Evolutionary conservation across 2,113 vertebrate species (phyloP), one percentile per base, ranked within the genome.

Genomic region (Podilymbus podiceps): DNA sequence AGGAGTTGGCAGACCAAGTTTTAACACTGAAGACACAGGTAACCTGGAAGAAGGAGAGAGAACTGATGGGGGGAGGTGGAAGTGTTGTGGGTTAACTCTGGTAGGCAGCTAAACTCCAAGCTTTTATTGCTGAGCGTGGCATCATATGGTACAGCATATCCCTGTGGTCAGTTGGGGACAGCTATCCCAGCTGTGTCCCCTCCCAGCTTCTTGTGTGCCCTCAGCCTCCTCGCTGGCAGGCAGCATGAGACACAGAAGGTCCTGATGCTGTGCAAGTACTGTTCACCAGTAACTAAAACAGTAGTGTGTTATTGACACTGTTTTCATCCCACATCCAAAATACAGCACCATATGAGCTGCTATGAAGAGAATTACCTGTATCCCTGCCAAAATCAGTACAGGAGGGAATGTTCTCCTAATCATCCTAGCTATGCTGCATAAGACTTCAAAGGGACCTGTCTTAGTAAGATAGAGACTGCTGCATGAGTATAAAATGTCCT

Each of bases 1-100:
- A 99, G 91, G 99, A 99, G 93, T 97, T 99, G 25, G 99, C 99
- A 10, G 99, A 99, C 91, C 99, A 99, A 55, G 98, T 99, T 62
- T 98, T 99, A 85, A 99, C 99, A 16, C 97, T 99, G 89, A 99
- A 99, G 97, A 99, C 99, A 50, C 99, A 99, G 99, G 99, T 99
- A 97, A 93, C 56, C 24, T 27, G 50, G 25, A 18, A 62, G 66
- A 56, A 53, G 11, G 42, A 77, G 35, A 58, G 28, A 77, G 44
- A 66, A 52, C 17, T 80, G 27, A 9, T 52, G 14, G 46, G 11
- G 13, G 23, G 52, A 40, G 15, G 9, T 81, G 20, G 33, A 76
- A 21, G 15, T 87, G 17, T 5, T 81, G 11, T 58, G 6, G 2
- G 2, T 74, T 92, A 40, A 22, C 24, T 64, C 17, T 60, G 11